phyloP scores from a whole-genome alignment of 2,113 vertebrate genomes.

The Typhlomys cinereus region DNA sequence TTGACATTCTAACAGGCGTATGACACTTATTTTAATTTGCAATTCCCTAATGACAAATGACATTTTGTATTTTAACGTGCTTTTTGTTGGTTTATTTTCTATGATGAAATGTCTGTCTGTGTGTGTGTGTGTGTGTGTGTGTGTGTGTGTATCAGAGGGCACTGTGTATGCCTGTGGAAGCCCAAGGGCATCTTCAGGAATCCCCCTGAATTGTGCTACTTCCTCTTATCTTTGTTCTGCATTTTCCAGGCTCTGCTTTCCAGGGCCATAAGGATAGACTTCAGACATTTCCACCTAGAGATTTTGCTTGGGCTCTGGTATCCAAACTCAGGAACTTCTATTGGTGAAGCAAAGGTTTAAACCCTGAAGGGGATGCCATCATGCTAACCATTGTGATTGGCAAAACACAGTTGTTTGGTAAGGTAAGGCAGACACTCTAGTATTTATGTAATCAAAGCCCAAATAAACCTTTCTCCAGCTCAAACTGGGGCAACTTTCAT shows the following conservation, averaged over 20 bases:
- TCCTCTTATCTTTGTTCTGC: too few species aligned
- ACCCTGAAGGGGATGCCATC: constrained; percentile 91
- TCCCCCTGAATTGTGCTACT: too few species aligned
- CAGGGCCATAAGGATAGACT: too few species aligned
- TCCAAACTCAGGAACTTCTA: too few species aligned
- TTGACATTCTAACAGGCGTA: not conserved
- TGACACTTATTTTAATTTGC: not conserved
- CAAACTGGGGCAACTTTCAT: constrained; percentile 83
- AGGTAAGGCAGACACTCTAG: constrained; percentile 91
- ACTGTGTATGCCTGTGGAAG: too few species aligned
- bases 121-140: too few species aligned
- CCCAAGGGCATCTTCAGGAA: too few species aligned
- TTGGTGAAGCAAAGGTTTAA: too few species aligned
- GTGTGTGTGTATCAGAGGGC: too few species aligned
- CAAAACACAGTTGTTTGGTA: constrained; percentile 90
- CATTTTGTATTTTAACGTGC: not conserved
- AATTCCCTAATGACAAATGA: not conserved
- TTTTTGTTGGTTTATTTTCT: not conserved
- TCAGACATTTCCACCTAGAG: too few species aligned
- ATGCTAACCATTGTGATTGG: constrained; percentile 92
- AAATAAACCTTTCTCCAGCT: constrained; percentile 84
- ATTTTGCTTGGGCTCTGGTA: too few species aligned
- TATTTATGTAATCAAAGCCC: constrained; percentile 87
- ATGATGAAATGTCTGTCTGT: not conserved
- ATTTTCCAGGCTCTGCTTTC: too few species aligned